Evolutionary conservation across 2,113 vertebrate genomes (phyloP).

Genomic region (Megaptera novaeangliae): DNA sequence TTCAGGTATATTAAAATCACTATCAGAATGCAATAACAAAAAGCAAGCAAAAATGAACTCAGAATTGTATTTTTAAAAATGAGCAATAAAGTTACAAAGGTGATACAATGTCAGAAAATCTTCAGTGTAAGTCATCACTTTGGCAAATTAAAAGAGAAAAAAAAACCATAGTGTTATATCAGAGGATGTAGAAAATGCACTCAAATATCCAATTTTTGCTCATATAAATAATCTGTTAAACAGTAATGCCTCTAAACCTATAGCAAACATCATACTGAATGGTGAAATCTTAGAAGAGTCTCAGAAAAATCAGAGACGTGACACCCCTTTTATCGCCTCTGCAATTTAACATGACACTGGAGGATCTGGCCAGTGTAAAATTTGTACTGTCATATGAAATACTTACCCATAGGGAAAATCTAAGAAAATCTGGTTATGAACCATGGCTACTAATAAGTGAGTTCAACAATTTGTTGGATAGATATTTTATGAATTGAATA

Average conservation of each 20-base stretch:
- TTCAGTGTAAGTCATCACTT: neutral
- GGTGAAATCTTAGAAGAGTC: neutral
- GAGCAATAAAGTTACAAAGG: neutral
- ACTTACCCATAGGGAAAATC: neutral
- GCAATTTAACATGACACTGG: neutral
- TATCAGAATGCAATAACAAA: conserved; percentile 1
- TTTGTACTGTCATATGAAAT: neutral
- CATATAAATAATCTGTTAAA: neutral
- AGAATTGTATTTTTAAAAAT: neutral
- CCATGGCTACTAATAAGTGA: neutral
- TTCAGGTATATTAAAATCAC: neutral
- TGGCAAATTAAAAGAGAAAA: neutral
- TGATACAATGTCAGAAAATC: neutral
- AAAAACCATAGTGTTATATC: neutral
- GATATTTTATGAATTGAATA: neutral
- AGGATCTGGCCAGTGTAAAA: neutral
- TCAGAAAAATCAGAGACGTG: neutral
- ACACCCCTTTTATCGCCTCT: neutral
- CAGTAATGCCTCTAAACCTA: neutral
- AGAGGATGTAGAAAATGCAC: neutral
- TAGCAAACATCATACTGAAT: neutral
- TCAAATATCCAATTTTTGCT: neutral
- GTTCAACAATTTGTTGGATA: neutral
- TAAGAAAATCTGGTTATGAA: neutral
- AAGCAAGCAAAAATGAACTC: neutral